Percentiles rank a stretch among this genome's conserved stretches.
phyloP scores from a whole-genome alignment of 2,797 vertebrate species.

The Steatocranus sp. region DNA sequence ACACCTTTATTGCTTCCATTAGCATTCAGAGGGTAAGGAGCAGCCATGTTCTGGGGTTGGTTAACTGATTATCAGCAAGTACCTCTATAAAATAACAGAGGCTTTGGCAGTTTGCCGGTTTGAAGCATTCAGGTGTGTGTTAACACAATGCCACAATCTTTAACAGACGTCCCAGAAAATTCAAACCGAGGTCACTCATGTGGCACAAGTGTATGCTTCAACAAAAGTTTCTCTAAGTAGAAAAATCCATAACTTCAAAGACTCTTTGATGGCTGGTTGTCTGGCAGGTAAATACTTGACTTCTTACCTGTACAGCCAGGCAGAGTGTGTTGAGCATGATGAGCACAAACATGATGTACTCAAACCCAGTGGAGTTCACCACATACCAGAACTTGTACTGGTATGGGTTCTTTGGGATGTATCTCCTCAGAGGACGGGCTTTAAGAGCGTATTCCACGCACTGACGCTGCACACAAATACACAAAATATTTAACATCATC shows the following conservation, averaged over 20 bases:
- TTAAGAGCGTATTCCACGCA: constrained; percentile 98
- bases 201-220: background rate
- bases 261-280: background rate
- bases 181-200: background rate
- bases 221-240: background rate
- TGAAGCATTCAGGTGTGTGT: background rate
- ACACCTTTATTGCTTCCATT: background rate
- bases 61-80: background rate
- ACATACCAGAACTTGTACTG: constrained; percentile 99
- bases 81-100: background rate
- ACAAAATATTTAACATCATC: background rate
- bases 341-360: constrained; percentile 99
- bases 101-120: background rate
- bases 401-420: constrained; percentile 98
- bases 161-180: background rate
- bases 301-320: constrained; percentile 95
- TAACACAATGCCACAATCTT: background rate
- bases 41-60: background rate
- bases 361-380: constrained; percentile 98
- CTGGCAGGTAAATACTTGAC: background rate
- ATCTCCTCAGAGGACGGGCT: constrained; percentile 91
- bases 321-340: constrained; percentile 99
- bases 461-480: constrained; percentile 82
- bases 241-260: background rate
- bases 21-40: background rate